A percentile compares a stretch with the other conserved stretches of the same genome.
These are phyloP conservation scores for Meliscaeva auricollis DNA, from an alignment of 2,888 invertebrate genomes.

Conservation along the genomic window DNA sequence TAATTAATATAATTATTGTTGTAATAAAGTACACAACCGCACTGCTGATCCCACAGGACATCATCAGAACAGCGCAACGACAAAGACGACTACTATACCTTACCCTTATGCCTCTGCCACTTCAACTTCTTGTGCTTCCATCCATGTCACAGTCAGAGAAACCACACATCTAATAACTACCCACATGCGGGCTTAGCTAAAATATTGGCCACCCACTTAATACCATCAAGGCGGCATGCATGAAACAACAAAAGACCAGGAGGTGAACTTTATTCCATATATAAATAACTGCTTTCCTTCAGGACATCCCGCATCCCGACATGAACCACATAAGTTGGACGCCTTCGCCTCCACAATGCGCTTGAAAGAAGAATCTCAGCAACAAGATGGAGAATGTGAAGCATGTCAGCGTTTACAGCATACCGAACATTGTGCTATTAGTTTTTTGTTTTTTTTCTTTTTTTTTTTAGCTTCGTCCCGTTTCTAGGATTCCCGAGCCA, in stretches of 20 bases:
- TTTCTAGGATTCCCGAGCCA: constrained; percentile 58
- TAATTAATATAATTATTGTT: constrained; percentile 75
- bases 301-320: constrained; percentile 36
- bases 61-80: constrained; percentile 1
- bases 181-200: constrained; percentile 50
- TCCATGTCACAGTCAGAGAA: constrained; percentile 72
- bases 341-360: not conserved
- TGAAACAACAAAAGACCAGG: not conserved
- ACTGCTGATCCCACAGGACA: constrained; percentile 68
- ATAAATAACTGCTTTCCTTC: constrained; percentile 54
- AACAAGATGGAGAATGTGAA: constrained; percentile 68
- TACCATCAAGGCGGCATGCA: constrained; percentile 14
- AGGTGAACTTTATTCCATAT: constrained; percentile 25
- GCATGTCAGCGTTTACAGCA: constrained; percentile 72
- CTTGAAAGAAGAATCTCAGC: constrained; percentile 61
- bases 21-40: constrained; percentile 73
- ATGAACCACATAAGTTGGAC: not conserved
- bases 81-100: not conserved
- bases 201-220: constrained; percentile 64
- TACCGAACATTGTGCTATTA: constrained; percentile 64
- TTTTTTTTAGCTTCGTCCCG: constrained; percentile 4
- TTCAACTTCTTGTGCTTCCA: constrained; percentile 20
- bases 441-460: constrained; percentile 17
- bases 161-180: constrained; percentile 73
- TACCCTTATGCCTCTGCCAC: not conserved